Base-by-base conservation (phyloP, 2,888 invertebrate species). In the Pollenia angustigena region DNA sequence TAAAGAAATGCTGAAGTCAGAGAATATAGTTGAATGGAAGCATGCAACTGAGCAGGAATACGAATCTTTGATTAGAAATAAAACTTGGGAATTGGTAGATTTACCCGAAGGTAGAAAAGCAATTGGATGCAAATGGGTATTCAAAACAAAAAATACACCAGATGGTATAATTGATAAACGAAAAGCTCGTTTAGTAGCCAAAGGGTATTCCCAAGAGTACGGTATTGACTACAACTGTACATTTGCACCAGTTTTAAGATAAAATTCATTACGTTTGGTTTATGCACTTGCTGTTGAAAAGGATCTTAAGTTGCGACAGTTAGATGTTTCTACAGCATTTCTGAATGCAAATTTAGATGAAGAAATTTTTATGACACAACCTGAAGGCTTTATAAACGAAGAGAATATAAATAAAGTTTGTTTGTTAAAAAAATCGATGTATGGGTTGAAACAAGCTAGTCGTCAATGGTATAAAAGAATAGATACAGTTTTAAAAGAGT, bases 231-330 rank as follows among this genome's bases (percentile, higher is more conserved):
- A 52, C 16, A 52, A 52, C 14, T n/a, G n/a, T 54, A 18, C 18
- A 54, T 54, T 54, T 54, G 18, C 18, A 10, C 18, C 18, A 8
- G 54, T 18, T 1, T 7, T 16, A 54, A 54, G 54, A 18, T 16
- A 52, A 52, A 52, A n/a, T 16, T 52, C 52, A 52, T 52, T 52
- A n/a, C 52, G 52, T 52, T 52, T 52, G n/a, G n/a, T n/a, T n/a
- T n/a, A n/a, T n/a, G n/a, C n/a, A n/a, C n/a, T n/a, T n/a, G n/a
- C n/a, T n/a, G n/a, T n/a, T 52, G 52, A 52, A 12, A 52, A 52
- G 1, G 52, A n/a, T n/a, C n/a, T n/a, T n/a, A n/a, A n/a, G n/a
- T n/a, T n/a, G n/a, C n/a, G n/a, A n/a, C n/a, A n/a, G n/a, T n/a
- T n/a, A n/a, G n/a, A n/a, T n/a, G n/a, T n/a, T n/a, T n/a, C n/a